Evolutionary conservation across 2,888 invertebrate species (phyloP).

Genomic region (Pristionchus fissidentatus): DNA sequence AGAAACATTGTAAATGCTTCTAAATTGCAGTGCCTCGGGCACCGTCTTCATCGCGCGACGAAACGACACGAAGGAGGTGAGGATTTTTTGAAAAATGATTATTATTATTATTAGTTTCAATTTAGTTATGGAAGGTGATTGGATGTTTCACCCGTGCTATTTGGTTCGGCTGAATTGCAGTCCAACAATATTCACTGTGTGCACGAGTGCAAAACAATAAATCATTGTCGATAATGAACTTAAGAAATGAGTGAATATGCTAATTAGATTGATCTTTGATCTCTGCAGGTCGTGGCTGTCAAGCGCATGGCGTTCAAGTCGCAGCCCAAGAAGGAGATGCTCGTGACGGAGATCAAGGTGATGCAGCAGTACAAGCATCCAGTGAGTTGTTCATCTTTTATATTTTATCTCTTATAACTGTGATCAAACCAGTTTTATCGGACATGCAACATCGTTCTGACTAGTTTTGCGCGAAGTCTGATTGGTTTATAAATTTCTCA

Average conservation of each 20-base stretch:
- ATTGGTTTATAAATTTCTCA: not conserved
- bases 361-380: slow-evolving; percentile 92
- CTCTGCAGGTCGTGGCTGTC: slow-evolving; percentile 85
- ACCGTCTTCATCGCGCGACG: slow-evolving; percentile 72
- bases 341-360: slow-evolving; percentile 91
- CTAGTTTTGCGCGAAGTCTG: no score
- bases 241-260: no score
- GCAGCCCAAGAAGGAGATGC: slow-evolving; percentile 94
- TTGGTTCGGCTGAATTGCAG: no score
- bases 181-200: no score
- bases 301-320: slow-evolving; percentile 95
- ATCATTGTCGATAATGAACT: no score
- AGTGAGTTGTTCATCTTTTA: slow-evolving; percentile 51
- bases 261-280: not conserved
- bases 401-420: not conserved
- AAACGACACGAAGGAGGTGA: slow-evolving; percentile 55
- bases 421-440: no score
- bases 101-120: no score
- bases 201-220: no score
- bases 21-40: slow-evolving; percentile 70
- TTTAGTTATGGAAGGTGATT: no score
- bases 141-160: no score
- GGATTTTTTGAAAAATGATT: no score
- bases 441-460: no score
- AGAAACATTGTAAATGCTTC: not conserved